Percentiles rank a stretch among this genome's conserved stretches.
These are phyloP conservation scores for Podocnemis expansa DNA, from an alignment of 2,113 vertebrate genomes.

Conservation along the genomic window DNA sequence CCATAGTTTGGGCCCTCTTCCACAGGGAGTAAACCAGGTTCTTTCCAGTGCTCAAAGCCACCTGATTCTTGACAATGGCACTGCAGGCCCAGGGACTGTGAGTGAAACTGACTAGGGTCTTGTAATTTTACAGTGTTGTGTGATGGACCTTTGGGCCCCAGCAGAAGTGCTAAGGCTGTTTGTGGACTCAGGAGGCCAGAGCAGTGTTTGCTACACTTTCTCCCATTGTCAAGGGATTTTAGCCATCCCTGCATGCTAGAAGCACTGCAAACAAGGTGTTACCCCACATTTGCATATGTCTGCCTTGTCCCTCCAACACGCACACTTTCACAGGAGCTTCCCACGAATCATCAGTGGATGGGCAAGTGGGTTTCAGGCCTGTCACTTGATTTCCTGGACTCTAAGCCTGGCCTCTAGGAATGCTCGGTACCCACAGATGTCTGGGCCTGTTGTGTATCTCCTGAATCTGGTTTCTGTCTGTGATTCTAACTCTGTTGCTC, in stretches of 20 bases:
- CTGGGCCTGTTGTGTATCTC: background rate
- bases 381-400: background rate
- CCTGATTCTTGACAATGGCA: too few relatives aligned
- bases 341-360: background rate
- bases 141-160: background rate
- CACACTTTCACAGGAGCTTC: rapidly evolving
- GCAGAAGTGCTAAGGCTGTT: background rate
- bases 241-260: background rate
- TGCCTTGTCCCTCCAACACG: rapidly evolving
- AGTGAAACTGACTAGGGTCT: background rate
- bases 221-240: rapidly evolving
- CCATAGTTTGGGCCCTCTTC: background rate
- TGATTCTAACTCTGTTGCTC: background rate
- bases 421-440: background rate
- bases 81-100: too few relatives aligned
- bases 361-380: background rate
- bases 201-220: rapidly evolving
- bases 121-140: background rate
- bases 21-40: too few relatives aligned
- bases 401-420: rapidly evolving
- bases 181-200: rapidly evolving
- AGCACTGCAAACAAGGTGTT: background rate
- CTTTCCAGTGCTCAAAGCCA: too few relatives aligned
- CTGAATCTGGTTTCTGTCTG: rapidly evolving
- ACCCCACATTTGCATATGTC: too few relatives aligned